Evolutionary conservation across 2,797 vertebrate genomes (phyloP).

Genomic region (Megaceryle alcyon): DNA sequence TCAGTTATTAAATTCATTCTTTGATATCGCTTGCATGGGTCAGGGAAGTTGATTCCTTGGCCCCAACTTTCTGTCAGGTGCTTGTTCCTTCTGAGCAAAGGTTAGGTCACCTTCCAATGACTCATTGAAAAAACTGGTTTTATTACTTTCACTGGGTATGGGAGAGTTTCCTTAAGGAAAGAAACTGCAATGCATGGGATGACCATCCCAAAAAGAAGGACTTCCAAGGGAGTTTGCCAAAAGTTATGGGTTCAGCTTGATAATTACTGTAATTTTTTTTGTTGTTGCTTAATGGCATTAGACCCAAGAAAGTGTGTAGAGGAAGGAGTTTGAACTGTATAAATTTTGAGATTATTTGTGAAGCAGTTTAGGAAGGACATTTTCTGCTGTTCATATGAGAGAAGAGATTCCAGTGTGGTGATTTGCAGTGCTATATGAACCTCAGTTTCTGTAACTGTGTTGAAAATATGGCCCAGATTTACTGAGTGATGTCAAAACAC

Average conservation of each 20-base stretch:
- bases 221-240: neutral
- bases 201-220: neutral
- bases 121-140: constrained; percentile 43
- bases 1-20: neutral
- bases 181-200: neutral
- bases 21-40: neutral
- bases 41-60: neutral
- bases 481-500: neutral
- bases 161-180: neutral
- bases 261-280: neutral
- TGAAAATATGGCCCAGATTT: neutral
- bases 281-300: neutral
- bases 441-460: neutral
- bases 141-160: constrained; percentile 15
- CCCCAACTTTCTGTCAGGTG: neutral
- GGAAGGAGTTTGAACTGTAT: neutral
- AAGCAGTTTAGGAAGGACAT: neutral
- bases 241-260: neutral
- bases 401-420: neutral
- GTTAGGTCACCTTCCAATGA: neutral
- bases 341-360: neutral
- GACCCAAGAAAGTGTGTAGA: neutral
- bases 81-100: constrained; percentile 42
- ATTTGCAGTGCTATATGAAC: neutral
- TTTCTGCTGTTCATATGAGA: neutral